Evolutionary conservation across 2,888 invertebrate genomes (phyloP).

Genomic region (Hipparchia sbordonii): DNA sequence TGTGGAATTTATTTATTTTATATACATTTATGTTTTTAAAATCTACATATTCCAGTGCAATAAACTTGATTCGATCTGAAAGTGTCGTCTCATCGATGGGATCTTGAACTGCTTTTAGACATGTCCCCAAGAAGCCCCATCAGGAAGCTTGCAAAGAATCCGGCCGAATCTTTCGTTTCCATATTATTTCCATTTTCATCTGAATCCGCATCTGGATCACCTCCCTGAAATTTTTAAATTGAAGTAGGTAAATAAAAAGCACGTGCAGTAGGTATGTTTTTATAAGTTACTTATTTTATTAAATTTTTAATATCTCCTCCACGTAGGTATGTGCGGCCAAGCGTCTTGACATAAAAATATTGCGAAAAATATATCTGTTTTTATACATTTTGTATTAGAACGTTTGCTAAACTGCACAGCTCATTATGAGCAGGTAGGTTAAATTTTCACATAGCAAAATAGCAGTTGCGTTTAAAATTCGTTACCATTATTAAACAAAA

Average conservation of each 20-base stretch:
- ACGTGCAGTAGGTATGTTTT: neutral
- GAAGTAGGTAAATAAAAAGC: neutral
- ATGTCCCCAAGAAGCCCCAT: constrained; percentile 70
- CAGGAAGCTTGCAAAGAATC: constrained; percentile 65
- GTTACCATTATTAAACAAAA: no score
- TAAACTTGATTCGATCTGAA: constrained; percentile 7
- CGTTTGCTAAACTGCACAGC: no score
- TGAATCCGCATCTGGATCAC: constrained; percentile 55
- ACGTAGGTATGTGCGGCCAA: no score
- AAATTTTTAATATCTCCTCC: no score
- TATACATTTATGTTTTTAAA: neutral
- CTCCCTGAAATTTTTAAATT: constrained; percentile 52
- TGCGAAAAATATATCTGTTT: no score
- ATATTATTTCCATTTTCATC: constrained; percentile 55
- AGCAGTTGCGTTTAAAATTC: no score
- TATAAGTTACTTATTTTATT: neutral
- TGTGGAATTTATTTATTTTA: neutral
- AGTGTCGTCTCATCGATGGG: constrained; percentile 23
- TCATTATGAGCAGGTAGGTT: no score
- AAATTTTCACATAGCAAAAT: no score
- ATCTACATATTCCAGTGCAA: neutral
- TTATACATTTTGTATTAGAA: no score
- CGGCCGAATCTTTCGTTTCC: constrained; percentile 65
- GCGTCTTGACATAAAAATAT: no score
- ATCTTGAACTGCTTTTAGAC: constrained; percentile 69